phyloP scores from a whole-genome alignment of 2,113 vertebrate genomes.

The Reinhardtius hippoglossoides region DNA sequence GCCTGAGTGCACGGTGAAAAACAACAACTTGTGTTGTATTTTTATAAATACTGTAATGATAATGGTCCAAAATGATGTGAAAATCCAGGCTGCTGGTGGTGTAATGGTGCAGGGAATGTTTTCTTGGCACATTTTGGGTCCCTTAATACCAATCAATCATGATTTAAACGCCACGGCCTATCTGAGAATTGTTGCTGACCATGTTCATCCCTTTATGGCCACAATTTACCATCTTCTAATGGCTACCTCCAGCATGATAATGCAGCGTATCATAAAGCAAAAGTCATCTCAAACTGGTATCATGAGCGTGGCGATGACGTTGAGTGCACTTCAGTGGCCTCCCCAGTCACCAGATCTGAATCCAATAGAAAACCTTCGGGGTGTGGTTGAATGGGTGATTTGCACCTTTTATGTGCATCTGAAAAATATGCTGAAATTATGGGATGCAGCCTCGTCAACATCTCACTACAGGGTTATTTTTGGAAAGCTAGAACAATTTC shows the following conservation, averaged over 20 bases:
- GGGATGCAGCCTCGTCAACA: neutral
- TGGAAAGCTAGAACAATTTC: neutral
- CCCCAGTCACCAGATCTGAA: neutral
- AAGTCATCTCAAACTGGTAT: neutral
- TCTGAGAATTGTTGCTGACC: constrained; percentile 1
- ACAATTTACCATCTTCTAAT: constrained; percentile 3
- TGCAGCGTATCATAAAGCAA: neutral
- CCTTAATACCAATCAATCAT: constrained; percentile 3
- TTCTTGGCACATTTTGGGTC: neutral
- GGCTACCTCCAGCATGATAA: neutral
- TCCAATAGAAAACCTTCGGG: neutral
- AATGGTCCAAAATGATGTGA: neutral
- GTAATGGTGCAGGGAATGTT: neutral
- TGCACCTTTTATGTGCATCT: neutral
- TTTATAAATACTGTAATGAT: constrained; percentile 2
- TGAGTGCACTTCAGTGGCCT: neutral
- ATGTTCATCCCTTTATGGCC: constrained; percentile 9
- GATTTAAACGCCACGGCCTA: constrained; percentile 1
- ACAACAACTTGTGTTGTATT: neutral
- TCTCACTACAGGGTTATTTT: neutral
- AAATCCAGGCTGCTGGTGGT: neutral
- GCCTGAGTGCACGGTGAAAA: neutral
- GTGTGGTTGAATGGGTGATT: neutral
- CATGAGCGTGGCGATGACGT: neutral
- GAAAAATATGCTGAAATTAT: neutral